These are phyloP conservation scores for Pterocles gutturalis DNA, from an alignment of 2,113 vertebrate species.

Conservation along the genomic window DNA sequence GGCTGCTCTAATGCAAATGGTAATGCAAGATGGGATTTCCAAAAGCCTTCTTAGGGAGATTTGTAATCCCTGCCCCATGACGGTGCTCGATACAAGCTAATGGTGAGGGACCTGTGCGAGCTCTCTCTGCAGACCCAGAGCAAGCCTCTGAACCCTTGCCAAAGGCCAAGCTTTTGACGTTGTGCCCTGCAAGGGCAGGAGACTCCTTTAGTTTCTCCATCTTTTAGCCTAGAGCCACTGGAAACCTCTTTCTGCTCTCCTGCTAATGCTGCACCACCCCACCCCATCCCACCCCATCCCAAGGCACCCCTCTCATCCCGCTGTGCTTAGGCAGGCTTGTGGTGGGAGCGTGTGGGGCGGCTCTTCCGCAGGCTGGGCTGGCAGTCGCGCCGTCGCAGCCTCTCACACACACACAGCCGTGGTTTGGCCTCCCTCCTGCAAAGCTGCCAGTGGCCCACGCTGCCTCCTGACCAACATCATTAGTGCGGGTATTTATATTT, in stretches of 20 bases:
- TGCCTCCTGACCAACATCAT: constrained; percentile 87
- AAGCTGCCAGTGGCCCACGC: constrained; percentile 78
- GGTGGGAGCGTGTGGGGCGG: constrained; percentile 18
- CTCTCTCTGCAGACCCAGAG: not conserved
- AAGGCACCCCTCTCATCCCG: not conserved
- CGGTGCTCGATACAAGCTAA: constrained; percentile 39
- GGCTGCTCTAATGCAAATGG: constrained; percentile 41
- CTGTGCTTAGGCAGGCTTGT: not conserved
- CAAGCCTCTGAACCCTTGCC: not conserved
- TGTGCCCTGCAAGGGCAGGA: not conserved
- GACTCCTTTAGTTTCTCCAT: not conserved
- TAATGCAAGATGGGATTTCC: constrained; percentile 59
- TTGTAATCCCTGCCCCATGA: constrained; percentile 60
- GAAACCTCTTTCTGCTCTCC: not conserved
- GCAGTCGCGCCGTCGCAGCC: constrained; percentile 26
- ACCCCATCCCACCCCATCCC: not conserved
- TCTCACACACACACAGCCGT: constrained; percentile 27
- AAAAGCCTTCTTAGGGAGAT: constrained; percentile 58
- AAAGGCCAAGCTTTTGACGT: not conserved
- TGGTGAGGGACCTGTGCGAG: constrained; percentile 11
- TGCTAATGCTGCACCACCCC: not conserved
- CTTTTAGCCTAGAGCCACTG: not conserved
- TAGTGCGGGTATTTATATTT: constrained; percentile 87
- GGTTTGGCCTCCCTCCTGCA: constrained; percentile 76
- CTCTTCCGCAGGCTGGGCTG: constrained; percentile 43